A percentile compares a stretch with the other conserved stretches of the same genome.
phyloP scores from a whole-genome alignment of 2,113 vertebrate genomes.

The Gallinago media region DNA sequence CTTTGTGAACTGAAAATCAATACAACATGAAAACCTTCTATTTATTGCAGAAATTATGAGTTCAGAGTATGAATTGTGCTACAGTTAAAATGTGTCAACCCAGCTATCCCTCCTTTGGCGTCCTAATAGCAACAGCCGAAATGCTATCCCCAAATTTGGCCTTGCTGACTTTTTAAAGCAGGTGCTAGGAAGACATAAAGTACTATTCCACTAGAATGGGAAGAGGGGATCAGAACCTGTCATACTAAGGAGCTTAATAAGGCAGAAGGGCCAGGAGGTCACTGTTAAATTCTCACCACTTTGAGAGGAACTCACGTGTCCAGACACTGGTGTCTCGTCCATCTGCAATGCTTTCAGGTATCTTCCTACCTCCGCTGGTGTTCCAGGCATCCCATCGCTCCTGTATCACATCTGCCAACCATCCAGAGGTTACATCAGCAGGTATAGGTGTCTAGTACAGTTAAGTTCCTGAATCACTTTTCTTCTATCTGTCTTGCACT shows the following conservation, averaged over 20 bases:
- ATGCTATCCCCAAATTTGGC: not conserved
- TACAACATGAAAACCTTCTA: not conserved
- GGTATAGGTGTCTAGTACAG: not conserved
- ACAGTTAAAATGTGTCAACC: not conserved
- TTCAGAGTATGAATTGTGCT: not conserved
- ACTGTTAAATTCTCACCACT: not conserved
- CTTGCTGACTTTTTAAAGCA: not conserved
- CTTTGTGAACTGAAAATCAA: not conserved
- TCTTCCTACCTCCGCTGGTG: not conserved
- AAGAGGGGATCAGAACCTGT: not conserved
- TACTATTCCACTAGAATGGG: not conserved
- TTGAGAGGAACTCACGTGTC: not conserved
- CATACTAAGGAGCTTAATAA: not conserved
- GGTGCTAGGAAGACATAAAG: not conserved
- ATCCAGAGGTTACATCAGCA: not conserved
- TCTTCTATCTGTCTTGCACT: not conserved
- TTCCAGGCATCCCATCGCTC: not conserved
- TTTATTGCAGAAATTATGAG: not conserved
- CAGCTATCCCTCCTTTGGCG: not conserved
- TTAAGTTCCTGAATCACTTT: not conserved
- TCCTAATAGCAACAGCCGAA: not conserved
- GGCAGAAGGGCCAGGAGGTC: not conserved
- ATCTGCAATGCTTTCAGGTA: not conserved
- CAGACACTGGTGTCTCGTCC: too few species aligned
- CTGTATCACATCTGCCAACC: not conserved